A percentile compares a stretch with the other conserved stretches of the same genome.
These are phyloP conservation scores for Acanthosepion lycidas DNA, from an alignment of 2,888 invertebrate genomes.

Conservation along the genomic window DNA sequence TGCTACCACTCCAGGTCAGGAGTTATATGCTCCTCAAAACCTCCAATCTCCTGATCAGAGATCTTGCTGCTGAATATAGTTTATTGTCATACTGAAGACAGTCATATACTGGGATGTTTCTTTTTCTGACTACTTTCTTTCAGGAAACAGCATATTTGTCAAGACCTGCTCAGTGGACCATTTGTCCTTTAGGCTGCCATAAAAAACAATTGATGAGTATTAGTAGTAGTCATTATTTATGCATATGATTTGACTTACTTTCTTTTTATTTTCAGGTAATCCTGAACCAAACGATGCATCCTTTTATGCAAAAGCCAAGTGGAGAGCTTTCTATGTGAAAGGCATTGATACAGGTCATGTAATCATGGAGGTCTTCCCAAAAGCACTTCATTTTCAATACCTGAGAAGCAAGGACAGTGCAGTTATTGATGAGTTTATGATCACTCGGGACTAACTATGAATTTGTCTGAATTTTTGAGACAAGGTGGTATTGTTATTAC, in stretches of 20 bases:
- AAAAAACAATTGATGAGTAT: too few relatives aligned
- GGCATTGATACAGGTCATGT: constrained; percentile 52
- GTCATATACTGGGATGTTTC: too few relatives aligned
- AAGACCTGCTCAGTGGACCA: too few relatives aligned
- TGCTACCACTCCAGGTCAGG: too few relatives aligned
- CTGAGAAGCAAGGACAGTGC: constrained; percentile 50
- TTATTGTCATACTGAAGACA: too few relatives aligned
- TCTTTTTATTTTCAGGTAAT: constrained; percentile 50
- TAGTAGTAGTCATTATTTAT: too few relatives aligned
- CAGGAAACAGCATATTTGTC: too few relatives aligned
- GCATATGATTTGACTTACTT: background rate
- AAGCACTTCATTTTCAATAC: constrained; percentile 51
- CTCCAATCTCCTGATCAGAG: too few relatives aligned
- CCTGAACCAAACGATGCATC: constrained; percentile 53
- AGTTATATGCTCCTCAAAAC: too few relatives aligned
- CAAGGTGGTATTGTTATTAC: background rate
- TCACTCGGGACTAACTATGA: constrained; percentile 43
- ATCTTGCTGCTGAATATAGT: too few relatives aligned
- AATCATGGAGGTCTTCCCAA: constrained; percentile 50
- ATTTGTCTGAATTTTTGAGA: background rate
- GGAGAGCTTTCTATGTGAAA: constrained; percentile 51
- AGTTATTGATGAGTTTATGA: constrained; percentile 51
- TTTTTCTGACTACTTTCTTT: too few relatives aligned
- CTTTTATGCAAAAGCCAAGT: constrained; percentile 49
- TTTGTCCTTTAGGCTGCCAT: too few relatives aligned